A percentile compares a stretch with the other conserved stretches of the same genome.
Conservation (phyloP, 2,888 invertebrate genomes). For the Cryptus armator region DNA sequence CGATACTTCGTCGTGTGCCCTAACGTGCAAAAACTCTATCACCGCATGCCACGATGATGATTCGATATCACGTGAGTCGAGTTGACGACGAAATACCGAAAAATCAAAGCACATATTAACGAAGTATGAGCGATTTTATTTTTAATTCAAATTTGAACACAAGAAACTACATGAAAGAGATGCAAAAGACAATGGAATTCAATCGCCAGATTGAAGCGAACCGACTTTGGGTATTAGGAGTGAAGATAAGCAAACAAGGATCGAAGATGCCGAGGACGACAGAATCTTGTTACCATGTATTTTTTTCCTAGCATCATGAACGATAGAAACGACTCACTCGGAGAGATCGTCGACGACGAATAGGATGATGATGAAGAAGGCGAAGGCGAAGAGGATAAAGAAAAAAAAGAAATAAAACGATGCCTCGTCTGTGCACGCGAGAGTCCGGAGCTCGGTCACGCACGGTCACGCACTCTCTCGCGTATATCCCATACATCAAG, state of each 20-base stretch:
- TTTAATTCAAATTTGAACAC: background rate
- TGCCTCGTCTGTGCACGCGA: slow-evolving; percentile 79
- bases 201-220: background rate
- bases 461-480: slow-evolving; percentile 69
- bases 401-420: slow-evolving; percentile 69
- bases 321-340: slow-evolving; percentile 79
- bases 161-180: background rate
- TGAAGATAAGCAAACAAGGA: background rate
- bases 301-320: slow-evolving; percentile 62
- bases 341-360: slow-evolving; percentile 68
- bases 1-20: slow-evolving; percentile 19
- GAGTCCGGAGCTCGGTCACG: slow-evolving; percentile 71
- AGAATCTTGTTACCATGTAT: slow-evolving; percentile 81
- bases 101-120: background rate
- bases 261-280: slow-evolving; percentile 35
- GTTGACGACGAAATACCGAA: background rate
- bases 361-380: slow-evolving; percentile 34
- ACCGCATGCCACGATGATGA: background rate
- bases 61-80: slow-evolving; percentile 19
- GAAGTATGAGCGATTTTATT: background rate
- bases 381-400: slow-evolving; percentile 26
- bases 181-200: slow-evolving; percentile 9
- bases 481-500: slow-evolving; percentile 68
- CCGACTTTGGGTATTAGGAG: slow-evolving; percentile 1
- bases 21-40: slow-evolving; percentile 2